These are phyloP conservation scores for Elymnias hypermnestra DNA, from an alignment of 1,140 invertebrate species.

Conservation along the genomic window DNA sequence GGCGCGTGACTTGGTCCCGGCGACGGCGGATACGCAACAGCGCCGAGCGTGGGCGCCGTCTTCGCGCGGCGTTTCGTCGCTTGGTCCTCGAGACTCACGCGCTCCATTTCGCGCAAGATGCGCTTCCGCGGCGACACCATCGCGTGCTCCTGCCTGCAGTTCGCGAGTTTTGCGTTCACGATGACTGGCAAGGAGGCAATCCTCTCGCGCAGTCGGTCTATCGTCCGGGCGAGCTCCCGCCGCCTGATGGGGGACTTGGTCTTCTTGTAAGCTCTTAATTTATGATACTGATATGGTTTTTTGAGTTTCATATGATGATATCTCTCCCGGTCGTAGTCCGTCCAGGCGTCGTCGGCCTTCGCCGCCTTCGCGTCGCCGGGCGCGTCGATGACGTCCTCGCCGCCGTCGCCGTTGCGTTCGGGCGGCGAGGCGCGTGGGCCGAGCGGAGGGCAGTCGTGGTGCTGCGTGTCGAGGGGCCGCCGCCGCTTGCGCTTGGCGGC, in stretches of 20 bases:
- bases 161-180: constrained; percentile 61
- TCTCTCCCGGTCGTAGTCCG: constrained; percentile 61
- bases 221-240: constrained; percentile 55
- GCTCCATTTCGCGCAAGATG: constrained; percentile 84
- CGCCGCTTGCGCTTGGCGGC: constrained; percentile 76
- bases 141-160: constrained; percentile 65
- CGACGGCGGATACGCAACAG: constrained; percentile 56
- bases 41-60: constrained; percentile 61
- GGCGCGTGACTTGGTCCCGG: constrained; percentile 54
- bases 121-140: constrained; percentile 84
- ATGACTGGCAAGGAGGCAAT: constrained; percentile 60
- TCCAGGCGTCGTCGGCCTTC: constrained; percentile 45
- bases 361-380: too few relatives aligned
- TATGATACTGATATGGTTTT: constrained; percentile 72
- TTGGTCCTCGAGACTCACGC: constrained; percentile 82
- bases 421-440: not conserved
- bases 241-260: constrained; percentile 50
- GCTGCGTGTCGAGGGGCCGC: constrained; percentile 63
- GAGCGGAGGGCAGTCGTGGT: not conserved
- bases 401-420: constrained; percentile 49
- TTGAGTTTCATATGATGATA: constrained; percentile 71
- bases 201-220: constrained; percentile 72
- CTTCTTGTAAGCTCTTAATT: constrained; percentile 71
- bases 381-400: constrained; percentile 56
- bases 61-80: constrained; percentile 68